Percentiles rank a stretch among this genome's conserved stretches.
phyloP scores from a whole-genome alignment of 2,797 vertebrate species.

The Todus mexicanus region DNA sequence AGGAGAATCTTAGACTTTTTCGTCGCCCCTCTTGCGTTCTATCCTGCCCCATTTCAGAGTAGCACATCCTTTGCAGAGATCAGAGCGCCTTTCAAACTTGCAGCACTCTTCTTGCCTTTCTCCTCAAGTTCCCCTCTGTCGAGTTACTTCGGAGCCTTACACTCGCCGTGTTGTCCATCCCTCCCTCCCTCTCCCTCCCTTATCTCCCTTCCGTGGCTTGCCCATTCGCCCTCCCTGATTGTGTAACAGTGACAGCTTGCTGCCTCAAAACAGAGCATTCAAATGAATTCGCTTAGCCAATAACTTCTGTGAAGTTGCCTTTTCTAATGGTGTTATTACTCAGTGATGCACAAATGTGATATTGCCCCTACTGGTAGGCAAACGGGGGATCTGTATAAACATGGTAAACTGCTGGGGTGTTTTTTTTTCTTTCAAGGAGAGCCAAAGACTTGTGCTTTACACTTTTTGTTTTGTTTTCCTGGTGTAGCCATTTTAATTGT shows the following conservation, averaged over 20 bases:
- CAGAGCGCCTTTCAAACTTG: neutral
- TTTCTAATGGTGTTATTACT: conserved; percentile 88
- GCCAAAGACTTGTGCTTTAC: conserved; percentile 83
- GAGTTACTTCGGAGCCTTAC: neutral
- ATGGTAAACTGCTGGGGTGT: conserved; percentile 73
- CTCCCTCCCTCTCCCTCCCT: neutral
- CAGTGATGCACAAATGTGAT: conserved; percentile 84
- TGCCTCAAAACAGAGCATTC: conserved; percentile 84
- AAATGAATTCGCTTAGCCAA: conserved; percentile 86
- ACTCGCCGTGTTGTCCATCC: neutral
- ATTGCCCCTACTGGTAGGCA: conserved; percentile 84
- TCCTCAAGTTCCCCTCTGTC: neutral
- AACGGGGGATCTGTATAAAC: conserved; percentile 73
- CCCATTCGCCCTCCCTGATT: conserved; percentile 69
- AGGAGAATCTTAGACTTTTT: neutral
- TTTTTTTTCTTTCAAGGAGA: conserved; percentile 76
- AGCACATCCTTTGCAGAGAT: neutral
- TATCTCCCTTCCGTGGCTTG: conserved; percentile 19
- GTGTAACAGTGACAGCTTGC: conserved; percentile 79
- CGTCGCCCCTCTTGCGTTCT: neutral
- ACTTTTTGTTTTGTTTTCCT: conserved; percentile 26
- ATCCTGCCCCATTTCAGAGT: neutral
- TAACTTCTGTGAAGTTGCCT: conserved; percentile 99
- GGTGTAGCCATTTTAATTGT: conserved; percentile 66
- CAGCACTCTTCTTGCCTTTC: neutral